These are phyloP conservation scores for Gasterosteus nipponicus DNA, from an alignment of 2,113 vertebrate genomes.

Conservation along the genomic window DNA sequence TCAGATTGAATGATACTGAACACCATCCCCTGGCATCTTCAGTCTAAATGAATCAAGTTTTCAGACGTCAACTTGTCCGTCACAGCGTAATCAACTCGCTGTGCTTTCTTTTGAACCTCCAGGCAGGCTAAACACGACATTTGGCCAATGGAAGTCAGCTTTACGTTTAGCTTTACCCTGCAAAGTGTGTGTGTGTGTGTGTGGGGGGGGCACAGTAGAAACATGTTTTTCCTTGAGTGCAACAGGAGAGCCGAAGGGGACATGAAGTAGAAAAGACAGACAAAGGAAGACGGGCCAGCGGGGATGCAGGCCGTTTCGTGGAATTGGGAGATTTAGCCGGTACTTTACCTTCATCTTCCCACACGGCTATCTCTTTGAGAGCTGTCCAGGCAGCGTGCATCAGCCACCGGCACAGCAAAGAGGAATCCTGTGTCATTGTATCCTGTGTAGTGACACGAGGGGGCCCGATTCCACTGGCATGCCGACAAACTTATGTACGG, in stretches of 20 bases:
- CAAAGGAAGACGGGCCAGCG: slow-evolving; percentile 35
- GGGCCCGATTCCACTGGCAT: slow-evolving; percentile 28
- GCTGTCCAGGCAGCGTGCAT: slow-evolving; percentile 45
- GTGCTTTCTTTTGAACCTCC: slow-evolving; percentile 2
- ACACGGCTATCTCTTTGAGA: slow-evolving; percentile 53
- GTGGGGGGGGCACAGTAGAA: not conserved
- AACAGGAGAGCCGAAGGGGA: slow-evolving; percentile 14
- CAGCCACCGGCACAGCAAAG: slow-evolving; percentile 22
- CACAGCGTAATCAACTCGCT: slow-evolving; percentile 42
- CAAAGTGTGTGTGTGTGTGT: not conserved
- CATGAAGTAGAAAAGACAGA: not conserved
- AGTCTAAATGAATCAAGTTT: slow-evolving; percentile 34
- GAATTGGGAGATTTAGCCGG: slow-evolving; percentile 38
- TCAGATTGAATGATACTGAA: slow-evolving; percentile 21
- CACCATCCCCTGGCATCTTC: slow-evolving; percentile 15
- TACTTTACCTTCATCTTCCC: slow-evolving; percentile 40
- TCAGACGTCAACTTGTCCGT: slow-evolving; percentile 46
- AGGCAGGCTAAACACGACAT: slow-evolving; percentile 19
- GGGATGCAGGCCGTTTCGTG: slow-evolving; percentile 22
- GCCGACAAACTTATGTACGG: not conserved
- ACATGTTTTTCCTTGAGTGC: not conserved
- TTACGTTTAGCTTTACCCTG: slow-evolving; percentile 23
- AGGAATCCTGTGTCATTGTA: slow-evolving; percentile 48
- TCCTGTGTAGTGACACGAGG: slow-evolving; percentile 32
- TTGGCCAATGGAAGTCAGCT: slow-evolving; percentile 47